phyloP scores from a whole-genome alignment of 2,888 invertebrate species.

The Tiphia femorata region DNA sequence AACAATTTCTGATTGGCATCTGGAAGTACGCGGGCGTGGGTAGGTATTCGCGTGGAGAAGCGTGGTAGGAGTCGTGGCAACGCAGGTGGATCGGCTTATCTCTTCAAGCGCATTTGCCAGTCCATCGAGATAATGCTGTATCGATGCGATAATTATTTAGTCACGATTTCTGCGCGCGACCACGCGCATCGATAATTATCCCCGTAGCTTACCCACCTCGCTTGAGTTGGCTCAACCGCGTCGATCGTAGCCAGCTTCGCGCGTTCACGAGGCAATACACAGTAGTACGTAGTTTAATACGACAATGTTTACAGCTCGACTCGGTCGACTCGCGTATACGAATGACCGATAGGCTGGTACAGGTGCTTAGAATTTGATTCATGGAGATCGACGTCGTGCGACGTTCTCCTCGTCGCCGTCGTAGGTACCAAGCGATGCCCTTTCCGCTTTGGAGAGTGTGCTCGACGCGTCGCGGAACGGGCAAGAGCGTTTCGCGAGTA shows the following conservation, averaged over 20 bases:
- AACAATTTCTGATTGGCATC: too few species aligned
- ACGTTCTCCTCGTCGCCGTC: neutral
- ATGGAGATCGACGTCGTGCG: too few species aligned
- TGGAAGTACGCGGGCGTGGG: neutral
- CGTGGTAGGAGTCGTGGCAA: constrained; percentile 15
- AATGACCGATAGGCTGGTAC: too few species aligned
- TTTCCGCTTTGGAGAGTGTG: too few species aligned
- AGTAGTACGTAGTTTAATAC: constrained; percentile 22
- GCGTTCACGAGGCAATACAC: constrained; percentile 8
- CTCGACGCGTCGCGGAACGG: too few species aligned
- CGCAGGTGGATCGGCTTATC: constrained; percentile 11
- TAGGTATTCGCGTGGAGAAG: constrained; percentile 1
- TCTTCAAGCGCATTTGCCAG: neutral
- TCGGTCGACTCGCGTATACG: neutral
- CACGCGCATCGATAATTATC: constrained; percentile 2
- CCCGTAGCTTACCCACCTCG: constrained; percentile 10
- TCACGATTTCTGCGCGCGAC: constrained; percentile 17
- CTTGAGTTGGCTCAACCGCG: too few species aligned
- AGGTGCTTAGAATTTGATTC: too few species aligned
- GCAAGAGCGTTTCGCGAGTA: too few species aligned
- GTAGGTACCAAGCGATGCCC: neutral
- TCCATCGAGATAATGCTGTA: constrained; percentile 15
- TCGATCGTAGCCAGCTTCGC: too few species aligned
- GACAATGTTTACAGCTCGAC: constrained; percentile 22
- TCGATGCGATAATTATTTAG: constrained; percentile 31